Base-by-base conservation (phyloP, 2,888 invertebrate species). In the Cetonia aurata region DNA sequence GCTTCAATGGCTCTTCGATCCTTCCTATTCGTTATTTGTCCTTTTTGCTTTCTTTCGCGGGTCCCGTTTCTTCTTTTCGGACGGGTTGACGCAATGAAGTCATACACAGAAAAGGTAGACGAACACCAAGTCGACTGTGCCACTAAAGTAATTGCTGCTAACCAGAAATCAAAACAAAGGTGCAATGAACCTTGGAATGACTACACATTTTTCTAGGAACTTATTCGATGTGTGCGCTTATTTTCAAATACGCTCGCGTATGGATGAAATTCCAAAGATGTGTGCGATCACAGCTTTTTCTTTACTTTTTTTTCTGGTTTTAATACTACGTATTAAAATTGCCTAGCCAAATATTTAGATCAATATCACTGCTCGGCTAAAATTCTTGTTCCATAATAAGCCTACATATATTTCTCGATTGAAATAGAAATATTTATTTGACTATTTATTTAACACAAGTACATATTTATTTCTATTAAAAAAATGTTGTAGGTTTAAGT, bases 121-220 rank as follows among this genome's bases (percentile, higher is more conserved):
- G 50, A 65, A 65, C 50, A 37, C 19, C 59, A 44, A 25, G 6
- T 37, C 10, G 37, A 60, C 50, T 65, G 62, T 65, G 62, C 50
- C 62, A 65, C 50, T 65, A 37, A 65, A 50, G 50, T 65, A 65
- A 65, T 65, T 65, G 46, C 50, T 50, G 50, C 62, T 69, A 69
- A 69, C 62, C 31, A 60, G 62, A 69, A 69, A 69, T 60, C 69
- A 69, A 69, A 69, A 69, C 69, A 69, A 69, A 59, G 62, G 69
- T 62, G 69, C 69, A 60, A 37, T 62, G 69, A 69, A 60, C 62
- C 53, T 52, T 50, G 19, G 50, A 25, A 52, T 65, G 62, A 65
- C 50, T 65, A 50, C 62, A 41, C 50, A 65, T 37, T 56, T 15
- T 37, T 25, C 37, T 46, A 25, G 19, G 44, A 46, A 41, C 60